A percentile compares a stretch with the other conserved stretches of the same genome.
Evolutionary conservation across 2,113 vertebrate genomes (phyloP).

Genomic region (Plestiodon gilberti): DNA sequence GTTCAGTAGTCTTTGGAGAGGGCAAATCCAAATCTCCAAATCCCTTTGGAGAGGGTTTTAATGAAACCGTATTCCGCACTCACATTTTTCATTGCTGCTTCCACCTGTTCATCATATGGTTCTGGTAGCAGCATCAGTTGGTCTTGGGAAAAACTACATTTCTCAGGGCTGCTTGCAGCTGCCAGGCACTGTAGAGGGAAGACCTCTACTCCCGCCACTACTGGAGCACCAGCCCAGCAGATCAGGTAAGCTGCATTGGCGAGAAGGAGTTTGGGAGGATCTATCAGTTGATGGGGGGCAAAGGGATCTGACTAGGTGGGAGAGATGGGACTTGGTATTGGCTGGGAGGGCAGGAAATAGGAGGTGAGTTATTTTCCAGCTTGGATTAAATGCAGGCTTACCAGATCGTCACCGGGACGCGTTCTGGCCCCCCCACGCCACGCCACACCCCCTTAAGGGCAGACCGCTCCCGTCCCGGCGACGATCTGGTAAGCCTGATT

Average conservation of each 20-base stretch:
- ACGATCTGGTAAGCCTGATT: no score
- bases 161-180: background rate
- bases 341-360: no score
- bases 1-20: background rate
- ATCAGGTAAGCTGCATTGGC: background rate
- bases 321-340: background rate
- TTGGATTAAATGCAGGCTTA: no score
- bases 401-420: no score
- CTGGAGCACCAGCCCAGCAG: background rate
- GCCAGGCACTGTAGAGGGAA: no score
- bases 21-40: no score
- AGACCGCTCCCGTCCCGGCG: no score
- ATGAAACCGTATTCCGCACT: background rate
- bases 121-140: background rate
- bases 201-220: background rate
- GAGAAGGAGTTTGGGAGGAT: background rate
- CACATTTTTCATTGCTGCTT: background rate
- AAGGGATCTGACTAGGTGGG: background rate
- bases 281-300: no score
- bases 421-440: no score
- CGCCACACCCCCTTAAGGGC: no score
- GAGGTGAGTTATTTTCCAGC: background rate
- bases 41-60: background rate
- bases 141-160: background rate
- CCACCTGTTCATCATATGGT: background rate